Evolutionary conservation across 2,113 vertebrate genomes (phyloP).

Genomic region (Triplophysa rosa): DNA sequence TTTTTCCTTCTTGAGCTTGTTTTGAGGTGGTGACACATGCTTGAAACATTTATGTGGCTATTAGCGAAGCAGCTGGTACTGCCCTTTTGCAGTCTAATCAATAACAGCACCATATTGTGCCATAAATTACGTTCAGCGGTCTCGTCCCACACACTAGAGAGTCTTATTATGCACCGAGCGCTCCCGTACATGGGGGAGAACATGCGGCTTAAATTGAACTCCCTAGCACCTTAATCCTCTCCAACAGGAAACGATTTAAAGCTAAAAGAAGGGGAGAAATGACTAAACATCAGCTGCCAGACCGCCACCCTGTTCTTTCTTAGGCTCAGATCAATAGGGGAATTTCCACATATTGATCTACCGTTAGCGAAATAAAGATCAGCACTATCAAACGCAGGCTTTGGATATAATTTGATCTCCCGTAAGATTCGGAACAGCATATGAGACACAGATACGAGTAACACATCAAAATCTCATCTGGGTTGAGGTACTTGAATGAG

Average conservation of each 20-base stretch:
- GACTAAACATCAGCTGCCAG: conserved; percentile 56
- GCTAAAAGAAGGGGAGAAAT: conserved; percentile 38
- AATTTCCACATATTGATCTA: conserved; percentile 71
- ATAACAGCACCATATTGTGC: conserved; percentile 59
- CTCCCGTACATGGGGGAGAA: conserved; percentile 29
- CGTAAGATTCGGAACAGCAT: conserved; percentile 48
- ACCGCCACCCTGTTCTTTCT: conserved; percentile 50
- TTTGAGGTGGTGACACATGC: conserved; percentile 38
- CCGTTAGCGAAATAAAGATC: conserved; percentile 61
- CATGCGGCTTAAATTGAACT: conserved; percentile 46
- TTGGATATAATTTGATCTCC: conserved; percentile 53
- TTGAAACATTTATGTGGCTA: conserved; percentile 57
- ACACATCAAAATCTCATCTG: conserved; percentile 22
- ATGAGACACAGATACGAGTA: conserved; percentile 46
- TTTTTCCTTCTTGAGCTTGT: conserved; percentile 26
- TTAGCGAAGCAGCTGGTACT: conserved; percentile 54
- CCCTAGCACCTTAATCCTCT: conserved; percentile 46
- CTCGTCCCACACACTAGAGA: conserved; percentile 45
- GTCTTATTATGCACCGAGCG: conserved; percentile 45
- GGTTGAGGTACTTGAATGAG: background rate
- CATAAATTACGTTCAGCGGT: conserved; percentile 61
- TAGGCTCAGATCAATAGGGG: conserved; percentile 60
- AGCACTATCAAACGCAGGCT: conserved; percentile 63
- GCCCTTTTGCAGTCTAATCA: conserved; percentile 58
- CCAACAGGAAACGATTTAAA: conserved; percentile 54